Evolutionary conservation across 2,888 invertebrate genomes (phyloP), one percentile per base, ranked within the genome.

Genomic region (Tortricodes alternella): DNA sequence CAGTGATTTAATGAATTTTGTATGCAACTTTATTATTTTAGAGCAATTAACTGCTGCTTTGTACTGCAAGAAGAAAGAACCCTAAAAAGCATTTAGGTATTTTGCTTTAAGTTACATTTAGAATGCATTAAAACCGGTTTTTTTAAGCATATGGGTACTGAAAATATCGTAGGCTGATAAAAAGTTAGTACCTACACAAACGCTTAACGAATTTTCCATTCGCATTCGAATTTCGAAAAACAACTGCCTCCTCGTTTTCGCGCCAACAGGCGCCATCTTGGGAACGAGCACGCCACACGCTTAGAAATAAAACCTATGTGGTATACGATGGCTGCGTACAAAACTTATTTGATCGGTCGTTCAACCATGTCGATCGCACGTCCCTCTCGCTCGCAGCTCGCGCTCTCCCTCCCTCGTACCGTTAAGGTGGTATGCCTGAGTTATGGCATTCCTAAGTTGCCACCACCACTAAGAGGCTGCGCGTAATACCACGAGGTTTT

Each of bases 291-390:
- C 75, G 77, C 80, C 77, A 78, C 80, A 81, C 80, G 81, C 78
- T 79, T 82, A 84, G 83, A 85, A 85, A 84, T 84, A 83, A 82
- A 87, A 84, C 83, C 83, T 83, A 83, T 85, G 80, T 83, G 78
- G 83, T 81, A 82, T 83, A 87, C 83, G 82, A 83, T 76, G 76
- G 82, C 79, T 70, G 78, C 78, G 84, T 82, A 87, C 86, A 83
- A 87, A 83, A 88, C 89, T 89, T 88, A 89, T 89, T 89, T 89
- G 89, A 89, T 88, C 88, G 89, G 89, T 89, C 89, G 88, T 89
- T 89, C 89, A 89, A 89, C 89, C 89, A 85, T 84, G 83, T 81
- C 85, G 80, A 67, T 70, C 64, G 64, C 67, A 65, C 67, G 59
- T 80, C 77, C 68, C 76, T 60, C 62, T 85, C 76, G 61, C 61